Percentiles rank a stretch among this genome's conserved stretches.
Conservation (phyloP, 1,140 invertebrate species). For the Leptoteleia sp. region DNA sequence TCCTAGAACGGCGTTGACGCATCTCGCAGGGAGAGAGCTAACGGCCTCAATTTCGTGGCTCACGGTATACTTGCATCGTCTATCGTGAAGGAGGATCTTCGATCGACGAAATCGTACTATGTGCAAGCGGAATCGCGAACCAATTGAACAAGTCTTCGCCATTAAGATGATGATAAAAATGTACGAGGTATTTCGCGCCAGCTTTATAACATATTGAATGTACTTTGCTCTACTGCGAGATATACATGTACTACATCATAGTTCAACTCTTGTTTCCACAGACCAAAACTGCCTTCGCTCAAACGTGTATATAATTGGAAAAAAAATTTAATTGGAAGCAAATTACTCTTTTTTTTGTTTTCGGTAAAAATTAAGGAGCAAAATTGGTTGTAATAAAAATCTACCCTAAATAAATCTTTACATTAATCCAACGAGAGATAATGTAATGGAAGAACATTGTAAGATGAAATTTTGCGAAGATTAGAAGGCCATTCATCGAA, state of each 20-base stretch:
- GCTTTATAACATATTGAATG: constrained; percentile 30
- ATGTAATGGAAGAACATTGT: too few relatives aligned
- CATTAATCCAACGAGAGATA: too few relatives aligned
- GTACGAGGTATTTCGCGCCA: constrained; percentile 50
- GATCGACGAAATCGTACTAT: constrained; percentile 50
- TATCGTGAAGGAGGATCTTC: constrained; percentile 57
- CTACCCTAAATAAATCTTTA: too few relatives aligned
- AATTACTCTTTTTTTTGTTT: background rate
- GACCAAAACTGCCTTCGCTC: background rate
- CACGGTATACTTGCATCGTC: constrained; percentile 58
- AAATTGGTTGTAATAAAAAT: too few relatives aligned
- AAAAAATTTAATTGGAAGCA: background rate
- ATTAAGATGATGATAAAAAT: constrained; percentile 65
- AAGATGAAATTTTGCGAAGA: too few relatives aligned
- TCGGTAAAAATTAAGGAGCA: too few relatives aligned
- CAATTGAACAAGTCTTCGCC: constrained; percentile 57
- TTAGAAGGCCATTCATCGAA: too few relatives aligned
- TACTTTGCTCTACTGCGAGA: constrained; percentile 1
- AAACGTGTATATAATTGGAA: background rate
- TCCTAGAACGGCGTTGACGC: constrained; percentile 64
- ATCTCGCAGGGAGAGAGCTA: constrained; percentile 65
- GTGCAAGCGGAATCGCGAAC: constrained; percentile 41
- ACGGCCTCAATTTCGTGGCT: constrained; percentile 71
- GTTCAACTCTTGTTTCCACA: background rate
- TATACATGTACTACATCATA: background rate